Conservation (phyloP, 2,113 vertebrate species). For the Stictonetta naevosa region DNA sequence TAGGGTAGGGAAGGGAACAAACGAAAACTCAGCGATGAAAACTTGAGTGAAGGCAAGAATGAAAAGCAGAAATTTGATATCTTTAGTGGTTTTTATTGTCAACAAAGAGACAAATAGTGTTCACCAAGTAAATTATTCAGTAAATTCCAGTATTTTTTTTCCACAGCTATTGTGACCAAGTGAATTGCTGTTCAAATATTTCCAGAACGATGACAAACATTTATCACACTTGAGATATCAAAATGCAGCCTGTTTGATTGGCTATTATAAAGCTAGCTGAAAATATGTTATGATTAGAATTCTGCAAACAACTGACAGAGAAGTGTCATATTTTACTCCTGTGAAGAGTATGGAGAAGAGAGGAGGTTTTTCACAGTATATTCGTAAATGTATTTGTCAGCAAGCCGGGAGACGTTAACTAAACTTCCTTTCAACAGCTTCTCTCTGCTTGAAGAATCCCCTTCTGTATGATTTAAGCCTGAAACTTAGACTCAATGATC, state of each 20-base stretch:
- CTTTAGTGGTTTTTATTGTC: neutral
- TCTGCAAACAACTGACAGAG: neutral
- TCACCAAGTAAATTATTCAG: constrained; percentile 45
- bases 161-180: constrained; percentile 44
- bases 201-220: constrained; percentile 54
- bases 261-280: neutral
- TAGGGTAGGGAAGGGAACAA: neutral
- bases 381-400: neutral
- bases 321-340: neutral
- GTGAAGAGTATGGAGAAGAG: neutral
- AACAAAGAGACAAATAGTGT: constrained; percentile 6
- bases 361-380: neutral
- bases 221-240: neutral
- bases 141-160: constrained; percentile 24
- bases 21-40: constrained; percentile 15
- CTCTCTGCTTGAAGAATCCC: neutral
- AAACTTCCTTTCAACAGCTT: neutral
- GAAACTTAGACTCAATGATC: neutral
- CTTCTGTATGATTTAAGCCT: neutral
- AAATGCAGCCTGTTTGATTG: neutral
- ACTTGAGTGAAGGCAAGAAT: neutral
- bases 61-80: neutral
- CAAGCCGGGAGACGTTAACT: neutral
- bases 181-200: constrained; percentile 50
- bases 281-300: constrained; percentile 20